These are phyloP conservation scores for mouse (Mus musculus) DNA, from an alignment of 2,113 vertebrate species.

Conservation along the genomic window DNA sequence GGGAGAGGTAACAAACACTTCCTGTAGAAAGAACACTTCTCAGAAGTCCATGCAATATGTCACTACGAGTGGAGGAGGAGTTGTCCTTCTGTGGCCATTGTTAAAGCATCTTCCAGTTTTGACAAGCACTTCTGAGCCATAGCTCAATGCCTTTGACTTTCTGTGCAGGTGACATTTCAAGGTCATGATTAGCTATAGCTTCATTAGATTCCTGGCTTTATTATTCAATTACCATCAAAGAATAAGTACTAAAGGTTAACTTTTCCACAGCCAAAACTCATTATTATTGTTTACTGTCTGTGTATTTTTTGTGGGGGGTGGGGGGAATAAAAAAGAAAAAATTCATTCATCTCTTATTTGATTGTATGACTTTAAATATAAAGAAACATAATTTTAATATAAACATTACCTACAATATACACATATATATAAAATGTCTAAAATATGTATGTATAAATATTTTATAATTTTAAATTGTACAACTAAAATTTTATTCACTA, in stretches of 20 bases:
- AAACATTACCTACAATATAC: neutral
- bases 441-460: neutral
- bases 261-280: slow-evolving; percentile 16
- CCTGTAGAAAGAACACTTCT: neutral
- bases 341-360: neutral
- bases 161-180: neutral
- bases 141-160: slow-evolving; percentile 7
- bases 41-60: neutral
- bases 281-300: slow-evolving; percentile 34
- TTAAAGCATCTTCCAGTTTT: slow-evolving; percentile 14
- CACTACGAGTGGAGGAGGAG: neutral
- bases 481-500: slow-evolving; percentile 23
- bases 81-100: neutral
- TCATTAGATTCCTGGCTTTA: slow-evolving; percentile 30
- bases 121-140: slow-evolving; percentile 13
- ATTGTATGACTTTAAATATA: neutral
- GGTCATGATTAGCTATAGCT: slow-evolving; percentile 13
- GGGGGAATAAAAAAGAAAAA: neutral
- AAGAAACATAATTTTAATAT: neutral
- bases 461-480: slow-evolving; percentile 31
- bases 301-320: neutral
- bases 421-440: neutral
- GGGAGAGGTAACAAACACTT: neutral
- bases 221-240: slow-evolving; percentile 30
- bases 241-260: neutral